Evolutionary conservation across 2,797 vertebrate species (phyloP).

Genomic region (Pangasius krempfi): DNA sequence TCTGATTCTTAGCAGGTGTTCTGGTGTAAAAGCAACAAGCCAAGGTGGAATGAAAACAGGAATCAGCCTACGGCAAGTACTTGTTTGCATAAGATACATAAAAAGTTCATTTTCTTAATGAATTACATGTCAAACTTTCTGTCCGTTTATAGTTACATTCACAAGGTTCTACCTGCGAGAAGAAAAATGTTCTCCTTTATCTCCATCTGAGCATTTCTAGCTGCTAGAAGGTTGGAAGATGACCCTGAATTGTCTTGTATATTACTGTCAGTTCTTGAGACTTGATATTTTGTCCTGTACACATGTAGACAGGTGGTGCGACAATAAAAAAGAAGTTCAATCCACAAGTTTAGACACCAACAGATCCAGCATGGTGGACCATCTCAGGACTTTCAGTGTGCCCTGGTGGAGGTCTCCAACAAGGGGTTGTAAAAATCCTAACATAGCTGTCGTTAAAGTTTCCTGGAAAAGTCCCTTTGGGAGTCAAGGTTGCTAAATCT

Average conservation of each 20-base stretch:
- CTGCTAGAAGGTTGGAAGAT: not conserved
- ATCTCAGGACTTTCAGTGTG: conserved; percentile 1
- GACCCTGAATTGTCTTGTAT: not conserved
- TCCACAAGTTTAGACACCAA: not conserved
- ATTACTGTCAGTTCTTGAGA: not conserved
- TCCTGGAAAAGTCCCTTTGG: not conserved
- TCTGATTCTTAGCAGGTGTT: conserved; percentile 22
- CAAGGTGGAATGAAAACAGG: conserved; percentile 15
- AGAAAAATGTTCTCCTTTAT: not conserved
- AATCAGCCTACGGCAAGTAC: not conserved
- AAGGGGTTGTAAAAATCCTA: not conserved
- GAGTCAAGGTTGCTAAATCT: not conserved
- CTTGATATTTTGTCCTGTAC: not conserved
- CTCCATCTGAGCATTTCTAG: no score
- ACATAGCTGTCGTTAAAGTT: not conserved
- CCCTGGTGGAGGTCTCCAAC: not conserved
- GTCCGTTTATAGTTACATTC: not conserved
- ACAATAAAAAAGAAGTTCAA: not conserved
- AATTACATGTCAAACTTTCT: no score
- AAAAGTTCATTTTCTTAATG: not conserved
- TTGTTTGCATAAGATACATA: not conserved
- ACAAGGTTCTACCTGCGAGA: not conserved
- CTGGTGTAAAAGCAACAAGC: conserved; percentile 16
- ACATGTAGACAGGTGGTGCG: not conserved
- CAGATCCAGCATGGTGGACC: not conserved